Evolutionary conservation across 1,140 invertebrate genomes (phyloP), one percentile per base, ranked within the genome.

Genomic region (Hermatobates lingyangjiaoensis): DNA sequence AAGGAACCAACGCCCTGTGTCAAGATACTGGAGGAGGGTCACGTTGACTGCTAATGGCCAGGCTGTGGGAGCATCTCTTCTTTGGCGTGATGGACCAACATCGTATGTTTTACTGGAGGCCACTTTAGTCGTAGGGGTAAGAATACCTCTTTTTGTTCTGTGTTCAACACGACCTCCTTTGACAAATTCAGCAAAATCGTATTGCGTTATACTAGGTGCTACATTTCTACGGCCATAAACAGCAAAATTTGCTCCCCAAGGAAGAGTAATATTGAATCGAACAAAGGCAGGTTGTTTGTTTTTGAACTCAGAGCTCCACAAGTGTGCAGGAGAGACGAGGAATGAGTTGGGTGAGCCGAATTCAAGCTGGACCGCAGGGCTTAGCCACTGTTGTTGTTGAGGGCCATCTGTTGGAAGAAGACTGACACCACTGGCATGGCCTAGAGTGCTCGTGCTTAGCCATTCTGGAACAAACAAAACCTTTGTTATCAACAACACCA

Each of bases 131-230:
- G 30, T n/a, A n/a, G 7, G 30, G n/a, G 7, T 34, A 34, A 34
- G 30, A n/a, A 34, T 34, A 34, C 30, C n/a, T n/a, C 30, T 34
- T n/a, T n/a, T 7, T 34, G 30, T n/a, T 34, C 82, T 72, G 58
- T 83, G 78, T 62, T 87, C 83, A 3, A 87, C 69, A 21, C 83
- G 71, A 23, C 84, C 84, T 20, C 83, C 84, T 61, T 82, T 80
- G 56, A 90, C 80, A 62, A 90, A 88, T 70, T 94, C 87, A 18
- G 87, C 84, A 64, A 96, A 93, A 64, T 95, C 91, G 64, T 94
- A 92, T 65, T 94, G 87, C 25, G 89, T 93, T 53, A 95, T 85
- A 61, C 87, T 90, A 0, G 92, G 91, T 0, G 86, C 83, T 23
- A 88, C 83, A 65, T 92, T 93, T 55, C 87, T 74, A 55, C 90